A percentile compares a stretch with the other conserved stretches of the same genome.
phyloP scores from a whole-genome alignment of 2,888 invertebrate genomes.

The Priocnemis perturbator region DNA sequence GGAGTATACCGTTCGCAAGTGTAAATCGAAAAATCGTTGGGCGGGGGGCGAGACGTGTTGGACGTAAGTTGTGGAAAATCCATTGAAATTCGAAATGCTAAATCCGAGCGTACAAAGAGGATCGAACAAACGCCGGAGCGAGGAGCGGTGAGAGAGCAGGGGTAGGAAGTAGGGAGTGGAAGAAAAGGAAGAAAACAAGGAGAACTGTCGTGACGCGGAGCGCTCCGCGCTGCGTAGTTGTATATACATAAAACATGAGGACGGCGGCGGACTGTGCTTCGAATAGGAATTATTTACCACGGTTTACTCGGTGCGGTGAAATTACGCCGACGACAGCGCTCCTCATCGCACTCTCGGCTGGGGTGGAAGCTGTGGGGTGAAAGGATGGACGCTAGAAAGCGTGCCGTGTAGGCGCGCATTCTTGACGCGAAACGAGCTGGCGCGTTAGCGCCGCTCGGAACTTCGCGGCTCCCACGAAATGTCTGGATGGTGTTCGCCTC shows the following conservation, averaged over 20 bases:
- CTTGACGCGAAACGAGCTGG: background rate
- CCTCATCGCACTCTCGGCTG: background rate
- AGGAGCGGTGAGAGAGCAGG: background rate
- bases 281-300: slow-evolving; percentile 60
- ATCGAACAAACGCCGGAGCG: background rate
- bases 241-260: slow-evolving; percentile 60
- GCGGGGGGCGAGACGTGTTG: no score
- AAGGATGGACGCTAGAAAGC: background rate
- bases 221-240: slow-evolving; percentile 16
- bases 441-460: no score
- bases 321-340: slow-evolving; percentile 38
- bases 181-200: background rate
- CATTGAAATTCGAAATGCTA: slow-evolving; percentile 5
- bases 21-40: no score
- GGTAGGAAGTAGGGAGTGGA: background rate
- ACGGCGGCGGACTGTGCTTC: slow-evolving; percentile 42
- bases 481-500: no score
- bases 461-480: no score
- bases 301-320: slow-evolving; percentile 46
- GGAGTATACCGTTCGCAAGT: no score
- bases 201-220: slow-evolving; percentile 27
- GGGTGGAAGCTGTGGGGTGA: background rate
- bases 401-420: slow-evolving; percentile 12
- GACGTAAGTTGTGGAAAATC: slow-evolving; percentile 1
- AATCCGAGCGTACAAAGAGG: background rate